Evolutionary conservation across 2,797 vertebrate genomes (phyloP), one percentile per base, ranked within the genome.

Genomic region (Oreortyx pictus): DNA sequence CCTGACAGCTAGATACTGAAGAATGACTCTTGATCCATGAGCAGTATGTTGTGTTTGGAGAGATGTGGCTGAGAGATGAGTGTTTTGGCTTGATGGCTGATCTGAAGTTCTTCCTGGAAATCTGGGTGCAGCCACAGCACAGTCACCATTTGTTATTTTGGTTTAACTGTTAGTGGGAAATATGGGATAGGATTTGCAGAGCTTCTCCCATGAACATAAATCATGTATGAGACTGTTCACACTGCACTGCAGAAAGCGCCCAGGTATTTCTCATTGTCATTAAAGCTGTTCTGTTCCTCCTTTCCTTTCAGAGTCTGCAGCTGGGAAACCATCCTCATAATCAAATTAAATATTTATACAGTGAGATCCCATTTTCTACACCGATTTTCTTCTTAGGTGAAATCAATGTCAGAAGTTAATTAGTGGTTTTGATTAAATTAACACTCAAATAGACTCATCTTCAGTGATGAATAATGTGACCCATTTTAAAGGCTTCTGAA

Each of bases 351-450:
- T 86, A 91, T 92, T 88, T 79, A 19, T 82, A 35, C 78, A 86
- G 52, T 4, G 37, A 92, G 87, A 88, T 91, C 92, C 93, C 39
- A 70, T 94, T 95, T 94, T 96, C 86, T 94, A 72, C 80, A 83
- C 77, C 44, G 89, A 65, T 90, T 88, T 74, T 83, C 73, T 92
- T 62, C 91, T 84, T 82, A 86, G 96, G 96, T 74, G 94, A 97
- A 94, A 94, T 94, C 96, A 97, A 57, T 96, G 97, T 97, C 94
- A 96, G 83, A 89, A 39, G 65, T 87, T 97, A 97, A 98, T 97
- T 97, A 97, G 96, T 80, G 93, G 86, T 93, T 96, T 93, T 92
- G 90, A 97, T 97, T 96, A 96, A 97, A 95, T 95, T 95, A 94
- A 95, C 90, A 78, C 78, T 94, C 86, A 92, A 96, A 94, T 84